Percentiles rank a stretch among this genome's conserved stretches.
phyloP scores from a whole-genome alignment of 2,113 vertebrate species.

The Crocuta crocuta region DNA sequence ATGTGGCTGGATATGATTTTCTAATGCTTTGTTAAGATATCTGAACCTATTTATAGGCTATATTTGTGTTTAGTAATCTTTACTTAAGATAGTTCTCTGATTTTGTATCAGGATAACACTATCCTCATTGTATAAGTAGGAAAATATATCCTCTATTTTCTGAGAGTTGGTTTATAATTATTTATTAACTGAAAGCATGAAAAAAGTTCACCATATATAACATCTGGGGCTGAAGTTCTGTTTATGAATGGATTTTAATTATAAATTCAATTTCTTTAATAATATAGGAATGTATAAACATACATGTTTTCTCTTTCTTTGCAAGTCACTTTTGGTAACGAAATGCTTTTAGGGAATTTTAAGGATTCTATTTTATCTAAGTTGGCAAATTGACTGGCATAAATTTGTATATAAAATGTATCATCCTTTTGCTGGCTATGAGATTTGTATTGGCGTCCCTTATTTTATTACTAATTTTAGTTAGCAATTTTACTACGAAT shows the following conservation, averaged over 20 bases:
- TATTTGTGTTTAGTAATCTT: not conserved
- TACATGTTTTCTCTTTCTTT: not conserved
- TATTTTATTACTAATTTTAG: not conserved
- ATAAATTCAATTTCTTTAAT: not conserved
- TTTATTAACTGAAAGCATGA: not conserved
- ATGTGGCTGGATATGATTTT: not conserved
- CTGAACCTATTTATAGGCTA: not conserved
- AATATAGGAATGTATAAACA: not conserved
- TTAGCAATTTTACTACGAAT: not conserved
- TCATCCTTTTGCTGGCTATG: not conserved
- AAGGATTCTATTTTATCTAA: not conserved
- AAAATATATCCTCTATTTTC: not conserved
- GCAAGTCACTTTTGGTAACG: not conserved
- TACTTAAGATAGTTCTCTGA: not conserved
- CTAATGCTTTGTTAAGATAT: not conserved
- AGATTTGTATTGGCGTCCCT: not conserved
- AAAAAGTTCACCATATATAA: not conserved
- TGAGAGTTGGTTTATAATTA: not conserved
- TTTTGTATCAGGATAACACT: not conserved
- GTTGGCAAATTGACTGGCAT: not conserved
- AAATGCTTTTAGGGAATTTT: not conserved
- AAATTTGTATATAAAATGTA: not conserved
- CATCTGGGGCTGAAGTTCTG: not conserved
- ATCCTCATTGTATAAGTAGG: not conserved
- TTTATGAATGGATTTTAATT: not conserved